Evolutionary conservation across 2,888 invertebrate genomes (phyloP).

Genomic region (Labia minor): DNA sequence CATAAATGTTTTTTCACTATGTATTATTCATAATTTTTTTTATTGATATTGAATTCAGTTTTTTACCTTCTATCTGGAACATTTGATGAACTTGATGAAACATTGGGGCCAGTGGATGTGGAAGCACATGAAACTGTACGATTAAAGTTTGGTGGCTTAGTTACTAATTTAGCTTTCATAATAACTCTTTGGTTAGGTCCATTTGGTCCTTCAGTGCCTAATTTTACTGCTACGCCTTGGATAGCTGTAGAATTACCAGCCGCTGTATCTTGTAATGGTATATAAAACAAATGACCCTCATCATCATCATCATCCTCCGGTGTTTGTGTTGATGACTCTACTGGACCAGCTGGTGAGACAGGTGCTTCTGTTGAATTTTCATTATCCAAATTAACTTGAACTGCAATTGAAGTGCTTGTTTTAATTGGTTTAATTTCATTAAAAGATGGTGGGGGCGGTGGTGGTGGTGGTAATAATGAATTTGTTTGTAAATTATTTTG

Average conservation of each 20-base stretch:
- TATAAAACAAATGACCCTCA: conserved; percentile 51
- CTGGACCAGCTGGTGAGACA: conserved; percentile 31
- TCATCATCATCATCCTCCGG: conserved; percentile 44
- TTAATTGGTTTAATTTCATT: conserved; percentile 16
- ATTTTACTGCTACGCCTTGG: conserved; percentile 53
- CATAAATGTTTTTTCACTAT: too few species aligned
- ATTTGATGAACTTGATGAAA: too few species aligned
- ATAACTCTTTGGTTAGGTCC: conserved; percentile 51
- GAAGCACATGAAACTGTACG: conserved; percentile 8
- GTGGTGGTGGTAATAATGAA: conserved; percentile 32
- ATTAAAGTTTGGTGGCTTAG: conserved; percentile 43
- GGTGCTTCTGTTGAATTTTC: conserved; percentile 22
- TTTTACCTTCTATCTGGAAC: too few species aligned
- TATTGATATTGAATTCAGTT: too few species aligned
- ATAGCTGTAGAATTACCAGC: conserved; percentile 38
- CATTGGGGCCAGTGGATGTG: too few species aligned
- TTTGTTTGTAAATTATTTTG: conserved; percentile 19
- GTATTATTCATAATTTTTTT: too few species aligned
- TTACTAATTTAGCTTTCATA: conserved; percentile 52
- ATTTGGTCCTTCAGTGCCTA: conserved; percentile 50
- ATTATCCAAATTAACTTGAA: conserved; percentile 43
- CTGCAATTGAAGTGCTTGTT: conserved; percentile 40
- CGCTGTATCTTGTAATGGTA: conserved; percentile 43
- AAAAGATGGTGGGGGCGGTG: conserved; percentile 27
- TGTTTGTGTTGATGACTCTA: conserved; percentile 40